Evolutionary conservation across 2,888 invertebrate species (phyloP).

Genomic region (Augochlorella aurata): DNA sequence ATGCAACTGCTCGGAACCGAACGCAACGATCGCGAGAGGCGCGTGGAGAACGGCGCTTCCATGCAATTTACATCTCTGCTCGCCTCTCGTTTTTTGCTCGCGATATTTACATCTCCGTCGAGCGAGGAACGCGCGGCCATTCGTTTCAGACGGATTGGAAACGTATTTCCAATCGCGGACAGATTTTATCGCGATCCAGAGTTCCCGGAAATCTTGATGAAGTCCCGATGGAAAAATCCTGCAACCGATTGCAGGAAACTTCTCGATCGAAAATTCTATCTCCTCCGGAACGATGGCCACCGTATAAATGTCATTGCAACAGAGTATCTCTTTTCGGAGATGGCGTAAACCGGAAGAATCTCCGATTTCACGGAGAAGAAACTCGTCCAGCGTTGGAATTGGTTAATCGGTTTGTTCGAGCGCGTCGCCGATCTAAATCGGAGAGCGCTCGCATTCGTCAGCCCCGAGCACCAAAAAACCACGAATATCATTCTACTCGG

Average conservation of each 20-base stretch:
- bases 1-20: not conserved
- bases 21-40: not conserved
- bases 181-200: not conserved
- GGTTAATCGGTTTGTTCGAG: not conserved
- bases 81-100: slow-evolving; percentile 14
- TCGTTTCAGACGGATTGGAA: slow-evolving; percentile 8
- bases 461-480: not conserved
- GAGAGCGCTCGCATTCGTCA: not conserved
- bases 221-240: not conserved
- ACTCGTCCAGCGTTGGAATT: not conserved
- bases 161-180: slow-evolving; percentile 22
- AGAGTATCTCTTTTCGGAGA: too few species aligned
- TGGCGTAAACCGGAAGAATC: too few species aligned
- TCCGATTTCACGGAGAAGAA: too few species aligned
- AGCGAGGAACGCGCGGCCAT: not conserved
- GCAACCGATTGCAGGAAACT: too few species aligned
- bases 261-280: too few species aligned
- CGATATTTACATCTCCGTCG: slow-evolving; percentile 26
- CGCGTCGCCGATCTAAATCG: not conserved
- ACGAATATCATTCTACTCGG: slow-evolving; percentile 3
- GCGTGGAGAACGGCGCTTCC: not conserved
- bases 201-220: not conserved
- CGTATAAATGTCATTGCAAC: too few species aligned
- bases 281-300: too few species aligned
- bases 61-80: slow-evolving; percentile 2